phyloP scores from a whole-genome alignment of 2,888 invertebrate species.

The Chrysodeixis includens region DNA sequence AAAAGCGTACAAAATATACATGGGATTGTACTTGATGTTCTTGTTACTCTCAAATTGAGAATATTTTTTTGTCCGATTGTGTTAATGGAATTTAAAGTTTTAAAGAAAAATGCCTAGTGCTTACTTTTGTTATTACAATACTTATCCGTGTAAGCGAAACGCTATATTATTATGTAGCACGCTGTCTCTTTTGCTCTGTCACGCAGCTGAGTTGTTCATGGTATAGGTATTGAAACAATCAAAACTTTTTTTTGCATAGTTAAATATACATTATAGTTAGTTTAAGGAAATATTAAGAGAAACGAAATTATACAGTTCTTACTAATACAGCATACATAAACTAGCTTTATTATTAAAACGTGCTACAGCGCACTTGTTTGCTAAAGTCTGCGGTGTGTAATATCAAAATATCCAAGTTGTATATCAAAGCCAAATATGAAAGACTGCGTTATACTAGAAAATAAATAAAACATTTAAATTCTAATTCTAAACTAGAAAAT shows the following conservation, averaged over 20 bases:
- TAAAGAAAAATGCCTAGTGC: no score
- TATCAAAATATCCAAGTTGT: slow-evolving; percentile 3
- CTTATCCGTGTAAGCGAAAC: no score
- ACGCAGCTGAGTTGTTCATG: no score
- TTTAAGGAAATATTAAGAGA: not conserved
- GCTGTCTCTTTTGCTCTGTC: no score
- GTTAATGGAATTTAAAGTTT: not conserved
- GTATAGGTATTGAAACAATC: no score
- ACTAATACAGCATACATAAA: not conserved
- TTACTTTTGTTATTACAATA: no score
- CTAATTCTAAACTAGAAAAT: slow-evolving; percentile 23
- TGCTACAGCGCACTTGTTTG: not conserved
- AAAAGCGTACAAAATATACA: slow-evolving; percentile 8
- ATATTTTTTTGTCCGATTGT: not conserved
- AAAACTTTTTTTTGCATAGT: no score
- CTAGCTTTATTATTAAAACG: not conserved
- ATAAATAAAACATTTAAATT: slow-evolving; percentile 41
- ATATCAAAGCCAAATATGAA: slow-evolving; percentile 2
- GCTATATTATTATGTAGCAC: no score
- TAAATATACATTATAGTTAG: no score
- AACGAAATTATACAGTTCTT: no score
- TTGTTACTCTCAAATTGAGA: not conserved
- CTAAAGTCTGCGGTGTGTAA: not conserved
- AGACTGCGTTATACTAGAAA: slow-evolving; percentile 25
- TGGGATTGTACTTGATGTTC: not conserved